phyloP scores from a whole-genome alignment of 2,113 vertebrate species.

The Mastomys natalensis region DNA sequence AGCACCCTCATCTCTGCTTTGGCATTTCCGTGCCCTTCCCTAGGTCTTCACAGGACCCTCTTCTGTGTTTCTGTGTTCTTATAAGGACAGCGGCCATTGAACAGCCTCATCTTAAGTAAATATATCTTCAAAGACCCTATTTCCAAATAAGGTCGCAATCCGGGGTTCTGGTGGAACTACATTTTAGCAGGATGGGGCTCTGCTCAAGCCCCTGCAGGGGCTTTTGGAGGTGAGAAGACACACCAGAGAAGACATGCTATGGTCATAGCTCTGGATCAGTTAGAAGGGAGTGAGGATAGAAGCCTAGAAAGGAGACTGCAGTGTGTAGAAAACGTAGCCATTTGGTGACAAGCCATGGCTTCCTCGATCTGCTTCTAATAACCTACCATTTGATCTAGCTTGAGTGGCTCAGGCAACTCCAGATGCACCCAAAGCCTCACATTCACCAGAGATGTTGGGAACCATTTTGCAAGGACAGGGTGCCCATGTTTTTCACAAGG shows the following conservation, averaged over 20 bases:
- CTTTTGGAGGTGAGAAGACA: background rate
- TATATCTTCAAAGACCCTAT: background rate
- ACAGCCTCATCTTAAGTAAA: conserved; percentile 34
- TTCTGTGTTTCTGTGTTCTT: background rate
- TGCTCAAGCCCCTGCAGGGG: background rate
- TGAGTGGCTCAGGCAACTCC: background rate
- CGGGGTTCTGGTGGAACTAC: background rate
- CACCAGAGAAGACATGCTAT: too few relatives aligned
- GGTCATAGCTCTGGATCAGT: background rate
- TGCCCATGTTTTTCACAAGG: background rate
- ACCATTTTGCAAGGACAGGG: background rate
- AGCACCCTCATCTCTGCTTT: background rate
- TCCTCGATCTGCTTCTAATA: background rate
- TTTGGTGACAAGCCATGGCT: background rate
- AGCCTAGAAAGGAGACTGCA: background rate
- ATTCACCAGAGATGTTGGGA: background rate
- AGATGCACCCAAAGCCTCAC: background rate
- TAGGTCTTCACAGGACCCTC: background rate
- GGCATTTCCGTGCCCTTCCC: background rate
- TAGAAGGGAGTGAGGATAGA: background rate
- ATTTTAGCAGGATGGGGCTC: background rate
- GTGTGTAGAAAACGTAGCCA: background rate
- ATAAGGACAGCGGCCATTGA: background rate
- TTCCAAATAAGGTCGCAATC: conserved; percentile 32
- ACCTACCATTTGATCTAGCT: background rate